Percentiles rank a stretch among this genome's conserved stretches.
These are phyloP conservation scores for Zeuzera pyrina DNA, from an alignment of 2,888 invertebrate genomes.

Conservation along the genomic window DNA sequence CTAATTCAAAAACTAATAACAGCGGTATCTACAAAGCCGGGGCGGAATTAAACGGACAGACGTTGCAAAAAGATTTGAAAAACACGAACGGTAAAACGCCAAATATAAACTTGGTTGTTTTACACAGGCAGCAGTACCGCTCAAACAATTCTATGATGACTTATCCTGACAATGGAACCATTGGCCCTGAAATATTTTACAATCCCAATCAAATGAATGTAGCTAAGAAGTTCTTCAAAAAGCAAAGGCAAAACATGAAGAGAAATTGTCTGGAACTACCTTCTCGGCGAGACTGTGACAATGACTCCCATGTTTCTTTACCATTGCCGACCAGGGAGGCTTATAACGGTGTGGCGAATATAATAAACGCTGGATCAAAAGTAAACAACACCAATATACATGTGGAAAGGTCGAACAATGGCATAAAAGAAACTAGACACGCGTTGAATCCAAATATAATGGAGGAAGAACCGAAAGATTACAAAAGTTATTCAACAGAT, in stretches of 20 bases:
- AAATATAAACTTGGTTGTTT: conserved; percentile 79
- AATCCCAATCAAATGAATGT: conserved; percentile 95
- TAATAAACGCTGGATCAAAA: conserved; percentile 81
- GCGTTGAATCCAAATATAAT: conserved; percentile 77
- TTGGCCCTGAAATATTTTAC: conserved; percentile 87
- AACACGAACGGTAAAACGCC: conserved; percentile 67
- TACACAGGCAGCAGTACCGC: conserved; percentile 82
- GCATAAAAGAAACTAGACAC: conserved; percentile 71
- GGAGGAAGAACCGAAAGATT: conserved; percentile 74
- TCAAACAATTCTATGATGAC: conserved; percentile 79
- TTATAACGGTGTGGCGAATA: conserved; percentile 70
- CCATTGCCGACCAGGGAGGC: conserved; percentile 63
- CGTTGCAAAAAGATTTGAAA: conserved; percentile 51
- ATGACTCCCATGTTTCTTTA: conserved; percentile 62
- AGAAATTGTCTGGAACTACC: conserved; percentile 81
- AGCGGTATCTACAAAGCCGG: conserved; percentile 76
- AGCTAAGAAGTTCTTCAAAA: conserved; percentile 93
- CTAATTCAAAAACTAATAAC: conserved; percentile 78
- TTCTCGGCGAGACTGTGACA: conserved; percentile 72
- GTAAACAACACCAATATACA: conserved; percentile 88
- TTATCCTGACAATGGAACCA: conserved; percentile 65
- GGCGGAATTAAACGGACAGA: conserved; percentile 74
- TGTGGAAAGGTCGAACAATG: conserved; percentile 72
- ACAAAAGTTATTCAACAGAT: conserved; percentile 51
- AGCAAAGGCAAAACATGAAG: conserved; percentile 82